Evolutionary conservation across 2,797 vertebrate species (phyloP).

Genomic region (Gallinago solitaria): DNA sequence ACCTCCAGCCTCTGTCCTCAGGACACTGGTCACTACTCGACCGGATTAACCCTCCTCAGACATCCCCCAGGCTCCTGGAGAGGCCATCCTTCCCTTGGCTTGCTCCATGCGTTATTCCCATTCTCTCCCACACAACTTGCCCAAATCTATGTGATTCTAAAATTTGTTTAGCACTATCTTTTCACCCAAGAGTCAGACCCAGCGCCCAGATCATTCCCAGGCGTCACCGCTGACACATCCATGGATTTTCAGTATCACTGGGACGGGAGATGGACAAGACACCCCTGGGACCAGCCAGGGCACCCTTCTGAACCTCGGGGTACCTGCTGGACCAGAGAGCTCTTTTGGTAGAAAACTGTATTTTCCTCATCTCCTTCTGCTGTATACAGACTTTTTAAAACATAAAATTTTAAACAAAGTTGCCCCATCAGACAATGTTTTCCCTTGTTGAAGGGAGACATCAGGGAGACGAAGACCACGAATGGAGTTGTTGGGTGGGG

Average conservation of each 20-base stretch:
- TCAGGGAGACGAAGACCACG: neutral
- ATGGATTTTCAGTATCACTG: neutral
- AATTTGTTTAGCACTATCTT: neutral
- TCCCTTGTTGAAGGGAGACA: neutral
- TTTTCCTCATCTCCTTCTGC: neutral
- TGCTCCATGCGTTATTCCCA: rapidly evolving
- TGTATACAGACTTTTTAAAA: neutral
- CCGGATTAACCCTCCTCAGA: neutral
- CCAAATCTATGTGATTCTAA: rapidly evolving
- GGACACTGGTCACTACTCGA: neutral
- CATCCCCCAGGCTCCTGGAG: neutral
- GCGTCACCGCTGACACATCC: neutral
- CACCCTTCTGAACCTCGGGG: rapidly evolving
- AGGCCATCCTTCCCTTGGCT: neutral
- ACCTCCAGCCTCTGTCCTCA: neutral
- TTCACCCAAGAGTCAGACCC: neutral
- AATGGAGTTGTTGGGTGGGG: neutral
- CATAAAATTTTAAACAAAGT: neutral
- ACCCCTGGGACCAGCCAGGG: neutral
- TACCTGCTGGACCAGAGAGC: neutral
- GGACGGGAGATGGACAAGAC: neutral
- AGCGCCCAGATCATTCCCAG: neutral
- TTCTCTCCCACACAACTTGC: neutral
- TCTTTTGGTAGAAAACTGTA: neutral
- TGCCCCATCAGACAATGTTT: rapidly evolving